phyloP scores from a whole-genome alignment of 2,113 vertebrate genomes.

The Centropus bengalensis region DNA sequence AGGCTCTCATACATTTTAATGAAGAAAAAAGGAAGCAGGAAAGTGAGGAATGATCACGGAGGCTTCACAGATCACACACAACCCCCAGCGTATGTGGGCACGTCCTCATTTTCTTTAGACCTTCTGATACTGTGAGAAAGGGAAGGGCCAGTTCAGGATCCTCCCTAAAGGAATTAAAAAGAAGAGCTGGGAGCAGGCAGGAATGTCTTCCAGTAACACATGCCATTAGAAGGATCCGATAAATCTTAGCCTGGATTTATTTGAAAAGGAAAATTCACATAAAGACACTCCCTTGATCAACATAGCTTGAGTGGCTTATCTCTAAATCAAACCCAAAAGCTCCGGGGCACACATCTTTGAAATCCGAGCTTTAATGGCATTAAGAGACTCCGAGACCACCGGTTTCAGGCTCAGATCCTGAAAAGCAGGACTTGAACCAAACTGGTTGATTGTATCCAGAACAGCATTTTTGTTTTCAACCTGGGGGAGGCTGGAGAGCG shows the following conservation, averaged over 20 bases:
- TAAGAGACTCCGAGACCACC: constrained; percentile 61
- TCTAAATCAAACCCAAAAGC: constrained; percentile 80
- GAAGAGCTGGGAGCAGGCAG: constrained; percentile 51
- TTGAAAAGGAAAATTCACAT: constrained; percentile 71
- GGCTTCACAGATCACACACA: constrained; percentile 15
- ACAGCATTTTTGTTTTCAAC: constrained; percentile 84
- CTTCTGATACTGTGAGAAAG: neutral
- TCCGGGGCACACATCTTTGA: constrained; percentile 83
- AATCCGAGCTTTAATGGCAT: constrained; percentile 81
- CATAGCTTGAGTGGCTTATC: constrained; percentile 75
- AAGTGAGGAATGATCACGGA: neutral
- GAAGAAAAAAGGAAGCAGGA: neutral
- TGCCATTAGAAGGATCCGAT: constrained; percentile 59
- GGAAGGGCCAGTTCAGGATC: neutral
- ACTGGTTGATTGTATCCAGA: constrained; percentile 86
- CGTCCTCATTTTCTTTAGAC: neutral
- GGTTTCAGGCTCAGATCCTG: constrained; percentile 52
- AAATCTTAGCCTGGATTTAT: constrained; percentile 69
- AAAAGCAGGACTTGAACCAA: constrained; percentile 79
- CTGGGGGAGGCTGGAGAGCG: constrained; percentile 69
- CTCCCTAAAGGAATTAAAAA: constrained; percentile 27
- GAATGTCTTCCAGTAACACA: constrained; percentile 64
- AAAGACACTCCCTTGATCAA: constrained; percentile 73
- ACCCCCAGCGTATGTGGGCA: neutral
- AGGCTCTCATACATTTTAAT: constrained; percentile 19